Conservation (phyloP, 2,888 invertebrate genomes). For the Eupeodes luniger region DNA sequence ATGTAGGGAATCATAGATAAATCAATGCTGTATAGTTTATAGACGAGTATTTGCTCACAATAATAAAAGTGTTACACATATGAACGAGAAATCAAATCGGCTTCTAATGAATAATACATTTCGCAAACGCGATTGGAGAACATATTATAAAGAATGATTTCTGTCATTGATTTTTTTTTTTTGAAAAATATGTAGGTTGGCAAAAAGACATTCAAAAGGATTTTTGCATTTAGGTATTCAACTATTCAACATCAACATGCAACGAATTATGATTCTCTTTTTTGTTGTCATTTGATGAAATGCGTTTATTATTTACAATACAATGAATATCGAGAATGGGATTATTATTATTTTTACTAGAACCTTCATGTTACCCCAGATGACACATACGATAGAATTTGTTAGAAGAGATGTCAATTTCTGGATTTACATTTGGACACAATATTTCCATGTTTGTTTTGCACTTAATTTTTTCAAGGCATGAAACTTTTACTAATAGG, state of each 20-base stretch:
- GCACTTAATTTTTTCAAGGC: no score
- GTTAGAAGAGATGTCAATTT: no score
- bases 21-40: conserved; percentile 34
- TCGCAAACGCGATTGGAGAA: conserved; percentile 36
- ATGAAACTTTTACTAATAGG: no score
- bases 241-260: neutral
- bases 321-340: no score
- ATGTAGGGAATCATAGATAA: conserved; percentile 9
- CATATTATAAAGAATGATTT: conserved; percentile 35
- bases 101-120: conserved; percentile 63
- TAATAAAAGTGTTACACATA: conserved; percentile 29
- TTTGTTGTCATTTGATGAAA: no score
- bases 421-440: no score
- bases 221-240: neutral
- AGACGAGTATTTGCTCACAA: conserved; percentile 16
- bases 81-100: conserved; percentile 44
- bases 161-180: conserved; percentile 26
- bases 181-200: conserved; percentile 13
- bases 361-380: no score
- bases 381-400: no score
- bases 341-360: no score
- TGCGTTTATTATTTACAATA: no score
- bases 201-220: neutral
- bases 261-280: neutral
- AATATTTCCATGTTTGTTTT: no score